phyloP scores from a whole-genome alignment of 1,140 invertebrate species.

The Drosophila sucinea region DNA sequence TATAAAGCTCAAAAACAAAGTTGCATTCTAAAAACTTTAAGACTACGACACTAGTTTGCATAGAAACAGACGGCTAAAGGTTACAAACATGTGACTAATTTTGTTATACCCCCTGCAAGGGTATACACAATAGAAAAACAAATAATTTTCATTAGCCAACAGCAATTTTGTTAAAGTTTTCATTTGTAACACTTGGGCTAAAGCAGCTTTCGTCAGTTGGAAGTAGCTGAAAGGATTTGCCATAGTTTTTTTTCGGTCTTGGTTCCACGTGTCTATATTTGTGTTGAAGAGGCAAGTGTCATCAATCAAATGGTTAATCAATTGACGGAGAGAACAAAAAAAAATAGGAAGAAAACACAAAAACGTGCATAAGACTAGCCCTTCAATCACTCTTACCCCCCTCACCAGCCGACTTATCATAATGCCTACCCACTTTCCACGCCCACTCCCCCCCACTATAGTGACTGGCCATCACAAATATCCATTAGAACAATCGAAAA shows the following conservation, averaged over 20 bases:
- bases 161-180: no score
- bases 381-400: constrained; percentile 21
- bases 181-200: no score
- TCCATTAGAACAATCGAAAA: constrained; percentile 22
- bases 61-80: no score
- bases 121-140: no score
- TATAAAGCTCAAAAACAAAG: no score
- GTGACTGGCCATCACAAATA: constrained; percentile 12
- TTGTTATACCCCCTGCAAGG: no score
- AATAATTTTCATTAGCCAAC: no score
- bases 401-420: not conserved
- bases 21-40: no score
- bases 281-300: constrained; percentile 8
- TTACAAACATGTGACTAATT: no score
- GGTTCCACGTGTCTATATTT: constrained; percentile 25
- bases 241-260: constrained; percentile 20
- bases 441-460: no score
- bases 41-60: no score
- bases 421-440: not conserved
- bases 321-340: constrained; percentile 17
- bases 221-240: not conserved
- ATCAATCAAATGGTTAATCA: constrained; percentile 54
- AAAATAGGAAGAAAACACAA: not conserved
- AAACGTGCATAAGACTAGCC: constrained; percentile 22
- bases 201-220: no score